Evolutionary conservation across 30 jellyfish, hydroid and myxozoan species (phyloP).

Genomic region (Hydractinia symbiolongicarpus): DNA sequence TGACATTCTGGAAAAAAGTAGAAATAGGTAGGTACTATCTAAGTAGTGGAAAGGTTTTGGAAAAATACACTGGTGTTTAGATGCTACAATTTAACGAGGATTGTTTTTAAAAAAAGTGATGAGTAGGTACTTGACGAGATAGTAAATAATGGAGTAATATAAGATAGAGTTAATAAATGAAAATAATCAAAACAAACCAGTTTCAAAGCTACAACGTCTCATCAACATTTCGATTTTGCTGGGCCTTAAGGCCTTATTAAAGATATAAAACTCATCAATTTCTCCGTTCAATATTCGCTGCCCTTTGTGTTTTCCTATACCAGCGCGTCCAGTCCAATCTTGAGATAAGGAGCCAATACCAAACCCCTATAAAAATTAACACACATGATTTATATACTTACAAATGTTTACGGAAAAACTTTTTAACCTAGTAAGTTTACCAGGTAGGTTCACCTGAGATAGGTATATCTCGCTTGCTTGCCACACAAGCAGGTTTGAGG

Average conservation of each 20-base stretch:
- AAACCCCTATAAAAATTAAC: conserved; percentile 40
- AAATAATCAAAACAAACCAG: conserved; percentile 39
- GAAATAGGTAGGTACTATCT: not conserved
- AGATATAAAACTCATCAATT: conserved; percentile 87
- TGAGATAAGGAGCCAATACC: conserved; percentile 86
- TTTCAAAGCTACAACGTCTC: conserved; percentile 93
- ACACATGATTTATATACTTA: not conserved
- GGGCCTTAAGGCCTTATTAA: conserved; percentile 73
- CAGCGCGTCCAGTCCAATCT: conserved; percentile 98
- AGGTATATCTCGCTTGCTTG: too few species aligned
- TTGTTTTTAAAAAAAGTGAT: not conserved
- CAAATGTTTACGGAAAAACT: too few species aligned
- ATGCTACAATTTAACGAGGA: not conserved
- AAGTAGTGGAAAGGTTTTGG: too few species aligned
- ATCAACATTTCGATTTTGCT: conserved; percentile 72
- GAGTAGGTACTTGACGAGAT: not conserved
- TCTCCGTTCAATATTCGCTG: conserved; percentile 83
- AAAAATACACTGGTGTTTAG: too few species aligned
- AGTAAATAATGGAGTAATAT: not conserved
- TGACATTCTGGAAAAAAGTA: conserved; percentile 63
- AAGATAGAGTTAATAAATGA: not conserved
- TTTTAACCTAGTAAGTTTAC: too few species aligned
- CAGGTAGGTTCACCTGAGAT: too few species aligned
- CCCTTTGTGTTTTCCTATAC: conserved; percentile 80
- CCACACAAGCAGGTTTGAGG: too few species aligned